Base-by-base conservation (phyloP, 1,140 invertebrate genomes). In the Lasioglossum baleicum region DNA sequence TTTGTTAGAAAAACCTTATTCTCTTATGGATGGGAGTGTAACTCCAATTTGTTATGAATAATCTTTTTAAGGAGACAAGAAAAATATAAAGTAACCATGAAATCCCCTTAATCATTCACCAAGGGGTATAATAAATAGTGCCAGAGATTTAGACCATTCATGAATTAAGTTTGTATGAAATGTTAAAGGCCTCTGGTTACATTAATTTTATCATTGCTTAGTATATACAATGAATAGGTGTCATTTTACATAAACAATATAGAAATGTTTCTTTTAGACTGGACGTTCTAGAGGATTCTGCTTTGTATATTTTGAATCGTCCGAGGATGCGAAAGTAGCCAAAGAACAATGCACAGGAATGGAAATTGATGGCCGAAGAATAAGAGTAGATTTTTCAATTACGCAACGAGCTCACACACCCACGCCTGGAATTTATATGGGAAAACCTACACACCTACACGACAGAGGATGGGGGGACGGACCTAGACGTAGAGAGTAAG, bases 361-460 rank as follows among this genome's bases (percentile, higher is more conserved):
- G 94, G 98, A 98, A 92, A 97, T 99, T 61, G 98, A 99, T 94
- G 98, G 97, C 0, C 94, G 98, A 61, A 95, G 96, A 89, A 99
- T 99, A 84, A 94, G 99, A 84, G 98, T 99, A 22, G 99, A 99
- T 92, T 99, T 96, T 94, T 99, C 98, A 0, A 99, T 99, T 66
- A 99, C 99, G n/a, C 96, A 99, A 92, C 94, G 98, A 77, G 97
- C 98, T 31, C 99, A 99, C 91, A 99, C 98, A 4, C 99, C 99
- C 11, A 99, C 99, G 20, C 99, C 99, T 53, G 99, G 99, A 68
- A 97, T 99, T 83, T 99, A 99, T 88, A 98, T 99, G 96, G 99
- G 99, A 61, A 98, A 97, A 93, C 97, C 97, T 0, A 98, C 97
- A 20, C 88, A 92, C 83, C 73, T 92, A 6, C 91, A 91, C 35